Evolutionary conservation across 2,797 vertebrate species (phyloP).

Genomic region (Pteronotus mesoamericanus): DNA sequence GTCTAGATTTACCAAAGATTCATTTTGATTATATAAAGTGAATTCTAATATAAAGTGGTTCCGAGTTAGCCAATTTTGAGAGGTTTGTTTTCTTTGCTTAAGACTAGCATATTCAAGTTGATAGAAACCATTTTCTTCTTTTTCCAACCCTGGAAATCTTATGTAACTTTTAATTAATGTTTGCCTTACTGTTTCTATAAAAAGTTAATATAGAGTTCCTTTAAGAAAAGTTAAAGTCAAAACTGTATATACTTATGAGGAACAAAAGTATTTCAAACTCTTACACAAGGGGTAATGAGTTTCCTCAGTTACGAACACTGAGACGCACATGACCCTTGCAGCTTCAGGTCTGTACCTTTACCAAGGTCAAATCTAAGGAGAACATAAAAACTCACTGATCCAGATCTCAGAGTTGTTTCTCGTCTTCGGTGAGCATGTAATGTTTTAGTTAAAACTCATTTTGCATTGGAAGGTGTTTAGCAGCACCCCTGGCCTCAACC

Average conservation of each 20-base stretch:
- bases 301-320: not conserved
- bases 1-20: not conserved
- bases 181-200: not conserved
- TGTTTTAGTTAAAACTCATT: not conserved
- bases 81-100: not conserved
- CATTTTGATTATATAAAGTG: not conserved
- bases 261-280: not conserved
- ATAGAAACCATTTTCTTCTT: not conserved
- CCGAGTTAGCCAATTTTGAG: not conserved
- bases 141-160: not conserved
- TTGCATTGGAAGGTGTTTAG: too few relatives aligned
- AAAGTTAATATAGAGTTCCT: not conserved
- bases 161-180: not conserved
- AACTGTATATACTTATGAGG: not conserved
- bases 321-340: not conserved
- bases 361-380: not conserved
- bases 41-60: not conserved
- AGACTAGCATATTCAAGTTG: not conserved
- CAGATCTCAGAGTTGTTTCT: not conserved
- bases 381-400: not conserved
- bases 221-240: not conserved
- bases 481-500: too few relatives aligned
- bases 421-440: not conserved
- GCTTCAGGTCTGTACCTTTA: not conserved
- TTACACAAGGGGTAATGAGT: accelerated